Evolutionary conservation across 2,888 invertebrate genomes (phyloP).

Genomic region (Eudemis profundana): DNA sequence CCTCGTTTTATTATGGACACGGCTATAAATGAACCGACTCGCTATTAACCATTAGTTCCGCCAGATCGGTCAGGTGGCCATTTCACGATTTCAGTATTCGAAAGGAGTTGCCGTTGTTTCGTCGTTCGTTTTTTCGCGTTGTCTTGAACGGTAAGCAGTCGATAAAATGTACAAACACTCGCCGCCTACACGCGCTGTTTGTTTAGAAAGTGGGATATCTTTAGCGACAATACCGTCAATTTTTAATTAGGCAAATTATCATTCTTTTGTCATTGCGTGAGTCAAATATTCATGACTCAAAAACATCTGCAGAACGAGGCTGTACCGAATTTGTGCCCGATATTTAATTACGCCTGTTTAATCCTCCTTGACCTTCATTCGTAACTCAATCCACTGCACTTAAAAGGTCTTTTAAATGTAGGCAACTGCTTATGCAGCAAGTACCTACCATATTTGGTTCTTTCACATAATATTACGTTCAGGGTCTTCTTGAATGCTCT

Average conservation of each 20-base stretch:
- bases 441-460: slow-evolving; percentile 37
- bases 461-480: slow-evolving; percentile 17
- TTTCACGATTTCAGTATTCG: slow-evolving; percentile 53
- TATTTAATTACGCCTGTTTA: background rate
- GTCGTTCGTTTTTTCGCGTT: slow-evolving; percentile 60
- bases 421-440: slow-evolving; percentile 25
- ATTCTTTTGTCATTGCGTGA: slow-evolving; percentile 34
- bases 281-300: slow-evolving; percentile 37
- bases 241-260: slow-evolving; percentile 28
- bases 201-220: slow-evolving; percentile 40
- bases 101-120: slow-evolving; percentile 64
- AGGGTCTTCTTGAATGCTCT: slow-evolving; percentile 20
- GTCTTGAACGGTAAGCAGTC: slow-evolving; percentile 48
- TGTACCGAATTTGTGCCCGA: background rate
- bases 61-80: slow-evolving; percentile 63
- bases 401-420: slow-evolving; percentile 39
- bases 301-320: slow-evolving; percentile 25
- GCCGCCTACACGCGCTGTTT: slow-evolving; percentile 42
- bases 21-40: slow-evolving; percentile 73
- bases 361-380: slow-evolving; percentile 24
- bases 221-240: slow-evolving; percentile 11
- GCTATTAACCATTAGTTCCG: slow-evolving; percentile 70
- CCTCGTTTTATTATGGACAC: slow-evolving; percentile 66
- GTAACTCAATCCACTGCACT: slow-evolving; percentile 28
- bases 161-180: slow-evolving; percentile 29